Conservation (phyloP, 1,140 invertebrate genomes). For the Trichonephila clavata region DNA sequence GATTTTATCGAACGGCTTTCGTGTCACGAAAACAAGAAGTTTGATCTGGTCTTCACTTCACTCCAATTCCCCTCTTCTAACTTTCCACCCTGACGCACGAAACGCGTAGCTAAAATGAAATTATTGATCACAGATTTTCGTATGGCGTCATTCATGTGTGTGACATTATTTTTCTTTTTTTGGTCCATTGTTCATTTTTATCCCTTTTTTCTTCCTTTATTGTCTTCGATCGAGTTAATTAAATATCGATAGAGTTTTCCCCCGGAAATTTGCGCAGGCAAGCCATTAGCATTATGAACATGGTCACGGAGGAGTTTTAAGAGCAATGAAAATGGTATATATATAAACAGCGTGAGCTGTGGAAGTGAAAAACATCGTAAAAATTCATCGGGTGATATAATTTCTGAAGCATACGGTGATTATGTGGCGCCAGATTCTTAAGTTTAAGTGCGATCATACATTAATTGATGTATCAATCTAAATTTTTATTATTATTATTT, state of each 20-base stretch:
- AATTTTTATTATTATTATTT: neutral
- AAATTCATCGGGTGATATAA: neutral
- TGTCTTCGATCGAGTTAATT: constrained; percentile 8
- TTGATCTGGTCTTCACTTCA: neutral
- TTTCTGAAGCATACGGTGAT: neutral
- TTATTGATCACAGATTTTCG: neutral
- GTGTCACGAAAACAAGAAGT: neutral
- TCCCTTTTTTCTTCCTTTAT: neutral
- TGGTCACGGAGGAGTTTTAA: constrained; percentile 10
- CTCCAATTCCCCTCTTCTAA: neutral
- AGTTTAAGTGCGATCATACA: neutral
- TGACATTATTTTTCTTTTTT: neutral
- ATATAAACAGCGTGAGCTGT: neutral
- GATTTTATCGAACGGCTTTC: neutral
- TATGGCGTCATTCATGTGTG: constrained; percentile 11
- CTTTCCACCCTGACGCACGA: neutral
- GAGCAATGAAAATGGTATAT: neutral
- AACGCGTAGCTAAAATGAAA: neutral
- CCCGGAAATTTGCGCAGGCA: neutral
- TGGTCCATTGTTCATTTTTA: neutral
- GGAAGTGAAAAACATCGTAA: neutral
- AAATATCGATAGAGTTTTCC: neutral
- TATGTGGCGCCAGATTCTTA: neutral
- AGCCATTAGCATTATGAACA: neutral
- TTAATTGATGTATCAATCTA: neutral